Evolutionary conservation across 2,797 vertebrate species (phyloP), one percentile per base, ranked within the genome.

Genomic region (Pseudopleuronectes americanus): DNA sequence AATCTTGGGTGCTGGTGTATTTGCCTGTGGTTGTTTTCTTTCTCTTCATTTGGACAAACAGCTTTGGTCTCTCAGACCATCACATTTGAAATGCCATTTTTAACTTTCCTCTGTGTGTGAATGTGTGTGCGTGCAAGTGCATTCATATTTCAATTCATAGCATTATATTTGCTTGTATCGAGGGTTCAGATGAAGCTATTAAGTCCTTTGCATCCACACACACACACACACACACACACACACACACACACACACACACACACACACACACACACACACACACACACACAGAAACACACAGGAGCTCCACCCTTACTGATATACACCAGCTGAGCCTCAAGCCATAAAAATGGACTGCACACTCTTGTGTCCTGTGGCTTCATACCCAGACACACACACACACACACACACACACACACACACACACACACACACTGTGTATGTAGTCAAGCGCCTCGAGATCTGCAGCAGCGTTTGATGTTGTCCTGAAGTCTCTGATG

Each of bases 11-110:
- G 68, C 47, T n/a, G 33, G 13, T 66, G 60, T n/a, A 41, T 88
- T 88, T 88, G 85, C 73, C 77, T 87, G 71, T 79, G 71, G 72
- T 77, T 78, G 68, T 84, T 88, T 79, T 79, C 66, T 72, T 83
- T 84, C 68, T 71, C 68, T 79, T 88, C 14, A 78, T 83, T 87
- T 74, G 74, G 31, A 31, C 79, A 72, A 83, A 77, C 71, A 73
- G 67, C 79, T 78, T 81, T 65, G 74, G 59, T 57, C 68, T 83
- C 59, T 76, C 36, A 77, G 68, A 71, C 75, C 48, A 51, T 38
- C 12, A 38, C 12, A 16, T 63, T 54, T 59, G 3, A 22, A 26
- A 79, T 57, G 66, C 51, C 17, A 22, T 74, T 81, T 86, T 78
- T 80, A 72, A 84, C 60, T 56, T 57, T 69, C 64, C 53, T 54